These are phyloP conservation scores for Sarcophilus harrisii DNA, from an alignment of 2,797 vertebrate genomes.

Conservation along the genomic window DNA sequence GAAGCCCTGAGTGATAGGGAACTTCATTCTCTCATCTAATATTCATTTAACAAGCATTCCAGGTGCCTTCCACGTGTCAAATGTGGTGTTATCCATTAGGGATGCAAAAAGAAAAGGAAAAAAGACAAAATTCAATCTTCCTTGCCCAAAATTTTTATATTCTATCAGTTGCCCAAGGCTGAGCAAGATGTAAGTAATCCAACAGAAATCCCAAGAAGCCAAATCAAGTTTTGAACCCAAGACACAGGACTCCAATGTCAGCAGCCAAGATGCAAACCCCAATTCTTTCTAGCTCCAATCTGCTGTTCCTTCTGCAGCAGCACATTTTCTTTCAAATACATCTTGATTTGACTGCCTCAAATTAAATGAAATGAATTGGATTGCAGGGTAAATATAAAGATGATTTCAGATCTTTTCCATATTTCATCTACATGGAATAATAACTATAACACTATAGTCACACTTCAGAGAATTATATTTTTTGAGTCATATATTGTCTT, in stretches of 20 bases:
- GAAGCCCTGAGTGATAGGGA: background rate
- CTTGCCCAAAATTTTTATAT: background rate
- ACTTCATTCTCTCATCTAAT: background rate
- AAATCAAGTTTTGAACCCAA: background rate
- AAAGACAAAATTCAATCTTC: background rate
- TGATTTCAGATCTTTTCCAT: slow-evolving; percentile 46
- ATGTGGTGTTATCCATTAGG: background rate
- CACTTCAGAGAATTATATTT: slow-evolving; percentile 46
- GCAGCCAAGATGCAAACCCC: background rate
- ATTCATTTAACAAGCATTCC: background rate
- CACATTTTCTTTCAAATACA: background rate
- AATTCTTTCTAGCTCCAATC: background rate
- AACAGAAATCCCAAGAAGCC: background rate
- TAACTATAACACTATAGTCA: slow-evolving; percentile 35
- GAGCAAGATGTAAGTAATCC: background rate
- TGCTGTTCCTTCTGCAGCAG: background rate
- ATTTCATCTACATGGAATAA: slow-evolving; percentile 43
- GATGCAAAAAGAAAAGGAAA: background rate
- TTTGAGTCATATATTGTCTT: slow-evolving; percentile 51
- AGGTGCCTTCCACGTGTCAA: background rate
- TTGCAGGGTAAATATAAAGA: slow-evolving; percentile 49
- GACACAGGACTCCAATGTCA: background rate
- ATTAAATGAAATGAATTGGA: slow-evolving; percentile 56
- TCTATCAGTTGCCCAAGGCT: background rate
- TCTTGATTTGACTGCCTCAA: slow-evolving; percentile 44